phyloP scores from a whole-genome alignment of 2,888 invertebrate species.

The Operophtera brumata region DNA sequence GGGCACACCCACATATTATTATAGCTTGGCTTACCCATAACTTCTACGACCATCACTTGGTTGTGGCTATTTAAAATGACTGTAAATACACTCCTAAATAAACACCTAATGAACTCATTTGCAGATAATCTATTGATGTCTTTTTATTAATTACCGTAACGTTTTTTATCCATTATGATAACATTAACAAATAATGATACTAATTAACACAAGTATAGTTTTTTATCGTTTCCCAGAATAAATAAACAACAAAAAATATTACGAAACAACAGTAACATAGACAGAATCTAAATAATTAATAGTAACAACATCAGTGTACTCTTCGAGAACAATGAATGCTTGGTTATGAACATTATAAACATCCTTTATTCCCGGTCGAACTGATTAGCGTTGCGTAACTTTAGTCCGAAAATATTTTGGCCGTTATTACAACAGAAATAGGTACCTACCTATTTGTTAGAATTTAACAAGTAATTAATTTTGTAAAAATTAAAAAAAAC shows the following conservation, averaged over 20 bases:
- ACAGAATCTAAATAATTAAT: too few species aligned
- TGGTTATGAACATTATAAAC: slow-evolving; percentile 4
- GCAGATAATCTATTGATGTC: slow-evolving; percentile 9
- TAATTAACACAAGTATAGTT: neutral
- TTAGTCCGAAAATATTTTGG: slow-evolving; percentile 8
- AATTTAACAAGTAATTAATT: too few species aligned
- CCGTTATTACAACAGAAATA: too few species aligned
- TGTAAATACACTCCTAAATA: slow-evolving; percentile 7
- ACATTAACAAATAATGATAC: slow-evolving; percentile 9
- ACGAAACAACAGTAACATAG: neutral
- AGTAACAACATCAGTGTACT: too few species aligned
- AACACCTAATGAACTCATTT: slow-evolving; percentile 8
- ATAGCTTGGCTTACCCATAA: too few species aligned
- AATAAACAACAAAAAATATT: neutral
- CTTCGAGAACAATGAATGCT: slow-evolving; percentile 14
- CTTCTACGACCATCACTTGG: too few species aligned
- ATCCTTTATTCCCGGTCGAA: slow-evolving; percentile 12
- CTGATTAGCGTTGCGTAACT: slow-evolving; percentile 2
- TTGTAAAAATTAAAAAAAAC: too few species aligned
- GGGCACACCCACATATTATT: too few species aligned
- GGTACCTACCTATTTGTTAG: too few species aligned
- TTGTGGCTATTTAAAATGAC: too few species aligned
- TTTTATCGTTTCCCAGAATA: slow-evolving; percentile 8
- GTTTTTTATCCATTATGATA: slow-evolving; percentile 9
- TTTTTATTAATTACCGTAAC: slow-evolving; percentile 7